These are phyloP conservation scores for Tragulus kanchil DNA, from an alignment of 2,113 vertebrate genomes.

Conservation along the genomic window DNA sequence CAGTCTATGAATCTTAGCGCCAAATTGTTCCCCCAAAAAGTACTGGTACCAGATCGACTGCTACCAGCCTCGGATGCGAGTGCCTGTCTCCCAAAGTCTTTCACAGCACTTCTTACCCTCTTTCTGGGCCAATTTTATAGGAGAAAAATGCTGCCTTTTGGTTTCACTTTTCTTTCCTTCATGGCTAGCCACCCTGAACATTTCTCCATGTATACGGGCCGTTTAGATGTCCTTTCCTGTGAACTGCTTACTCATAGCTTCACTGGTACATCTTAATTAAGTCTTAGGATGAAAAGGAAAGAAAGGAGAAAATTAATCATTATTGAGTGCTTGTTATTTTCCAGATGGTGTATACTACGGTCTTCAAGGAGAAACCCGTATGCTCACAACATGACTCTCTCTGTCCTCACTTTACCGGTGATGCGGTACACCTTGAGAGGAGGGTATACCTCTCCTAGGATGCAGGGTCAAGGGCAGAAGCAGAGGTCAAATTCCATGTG, in stretches of 20 bases:
- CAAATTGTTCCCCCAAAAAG: not conserved
- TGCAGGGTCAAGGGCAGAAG: not conserved
- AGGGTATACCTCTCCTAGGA: not conserved
- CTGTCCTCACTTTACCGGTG: not conserved
- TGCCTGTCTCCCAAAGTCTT: not conserved
- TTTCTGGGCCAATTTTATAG: not conserved
- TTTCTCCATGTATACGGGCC: not conserved
- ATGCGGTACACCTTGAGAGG: not conserved
- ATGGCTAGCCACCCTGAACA: not conserved
- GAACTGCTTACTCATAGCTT: conserved; percentile 64
- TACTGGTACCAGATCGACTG: no score
- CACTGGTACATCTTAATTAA: conserved; percentile 23
- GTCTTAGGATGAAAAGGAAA: conserved; percentile 61
- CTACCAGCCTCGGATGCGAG: not conserved
- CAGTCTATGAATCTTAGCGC: not conserved
- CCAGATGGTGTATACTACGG: not conserved
- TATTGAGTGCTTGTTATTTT: conserved; percentile 56
- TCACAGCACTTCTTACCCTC: not conserved
- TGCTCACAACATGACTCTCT: not conserved
- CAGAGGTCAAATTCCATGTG: not conserved
- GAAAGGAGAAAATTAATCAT: conserved; percentile 75
- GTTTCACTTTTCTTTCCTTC: conserved; percentile 27
- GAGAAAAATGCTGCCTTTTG: not conserved
- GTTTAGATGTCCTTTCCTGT: conserved; percentile 7
- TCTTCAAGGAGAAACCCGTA: not conserved